phyloP scores from a whole-genome alignment of 2,797 vertebrate species.

The Galagoides demidoff region DNA sequence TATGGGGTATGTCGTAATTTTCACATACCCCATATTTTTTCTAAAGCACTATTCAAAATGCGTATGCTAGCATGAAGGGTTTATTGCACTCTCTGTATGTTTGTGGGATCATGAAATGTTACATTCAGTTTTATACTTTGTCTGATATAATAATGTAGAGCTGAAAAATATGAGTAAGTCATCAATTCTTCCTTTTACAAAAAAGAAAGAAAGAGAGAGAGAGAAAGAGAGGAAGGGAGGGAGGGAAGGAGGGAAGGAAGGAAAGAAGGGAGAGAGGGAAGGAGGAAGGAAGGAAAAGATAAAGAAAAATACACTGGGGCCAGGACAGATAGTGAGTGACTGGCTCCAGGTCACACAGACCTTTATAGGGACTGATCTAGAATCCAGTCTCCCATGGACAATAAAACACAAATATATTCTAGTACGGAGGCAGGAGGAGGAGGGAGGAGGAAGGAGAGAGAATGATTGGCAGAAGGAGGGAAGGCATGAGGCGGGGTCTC shows the following conservation, averaged over 20 bases:
- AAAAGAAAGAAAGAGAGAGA: not conserved
- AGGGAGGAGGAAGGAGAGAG: too few species aligned
- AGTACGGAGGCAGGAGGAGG: too few species aligned
- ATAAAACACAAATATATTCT: too few species aligned
- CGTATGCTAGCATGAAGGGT: not conserved
- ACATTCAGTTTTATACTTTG: not conserved
- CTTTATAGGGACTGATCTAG: not conserved
- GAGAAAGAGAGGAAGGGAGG: too few species aligned
- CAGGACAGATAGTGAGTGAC: not conserved
- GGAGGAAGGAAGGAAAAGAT: too few species aligned
- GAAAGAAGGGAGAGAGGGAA: too few species aligned
- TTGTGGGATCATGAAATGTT: not conserved
- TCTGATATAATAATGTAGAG: not conserved
- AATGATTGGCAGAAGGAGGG: too few species aligned
- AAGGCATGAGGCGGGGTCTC: too few species aligned
- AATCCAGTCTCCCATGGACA: not conserved
- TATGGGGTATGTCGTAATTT: not conserved
- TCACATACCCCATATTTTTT: not conserved
- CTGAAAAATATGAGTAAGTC: not conserved
- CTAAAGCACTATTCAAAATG: not conserved
- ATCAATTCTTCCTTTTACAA: not conserved
- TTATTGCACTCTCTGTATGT: not conserved
- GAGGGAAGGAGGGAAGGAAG: too few species aligned
- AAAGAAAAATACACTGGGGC: too few species aligned
- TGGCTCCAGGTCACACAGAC: not conserved